Evolutionary conservation across 2,797 vertebrate genomes (phyloP).

Genomic region (Ctenosaura bakeri): DNA sequence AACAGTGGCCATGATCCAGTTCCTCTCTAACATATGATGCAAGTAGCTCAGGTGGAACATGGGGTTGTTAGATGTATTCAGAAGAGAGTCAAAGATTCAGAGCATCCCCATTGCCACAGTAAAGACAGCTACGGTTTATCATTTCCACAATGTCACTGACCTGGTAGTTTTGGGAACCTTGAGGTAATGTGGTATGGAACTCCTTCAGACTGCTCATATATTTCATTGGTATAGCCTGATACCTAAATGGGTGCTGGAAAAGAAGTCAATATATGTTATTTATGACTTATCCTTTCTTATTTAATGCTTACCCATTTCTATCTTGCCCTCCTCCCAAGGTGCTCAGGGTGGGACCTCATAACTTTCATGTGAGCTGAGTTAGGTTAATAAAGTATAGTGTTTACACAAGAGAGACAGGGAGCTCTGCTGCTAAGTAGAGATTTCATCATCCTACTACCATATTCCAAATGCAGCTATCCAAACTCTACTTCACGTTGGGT

Average conservation of each 20-base stretch:
- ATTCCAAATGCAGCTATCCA: not conserved
- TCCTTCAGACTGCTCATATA: not conserved
- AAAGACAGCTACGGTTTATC: not conserved
- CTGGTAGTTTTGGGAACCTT: conserved; percentile 2
- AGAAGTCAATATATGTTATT: not conserved
- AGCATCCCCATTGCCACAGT: not conserved
- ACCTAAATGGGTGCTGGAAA: not conserved
- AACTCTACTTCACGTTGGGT: too few species aligned
- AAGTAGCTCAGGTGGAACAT: not conserved
- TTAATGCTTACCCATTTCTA: not conserved
- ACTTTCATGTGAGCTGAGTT: not conserved
- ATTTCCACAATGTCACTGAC: not conserved
- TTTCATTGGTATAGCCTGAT: not conserved
- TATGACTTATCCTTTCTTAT: not conserved
- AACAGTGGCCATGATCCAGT: not conserved
- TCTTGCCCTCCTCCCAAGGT: not conserved
- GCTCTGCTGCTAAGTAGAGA: not conserved
- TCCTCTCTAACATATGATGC: not conserved
- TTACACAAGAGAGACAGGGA: not conserved
- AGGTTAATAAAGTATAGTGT: not conserved
- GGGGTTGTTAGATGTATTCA: not conserved
- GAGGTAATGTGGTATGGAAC: not conserved
- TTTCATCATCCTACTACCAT: not conserved
- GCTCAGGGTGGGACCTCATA: not conserved
- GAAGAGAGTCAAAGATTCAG: not conserved